phyloP scores from a whole-genome alignment of 2,113 vertebrate genomes.

The Sander lucioperca region DNA sequence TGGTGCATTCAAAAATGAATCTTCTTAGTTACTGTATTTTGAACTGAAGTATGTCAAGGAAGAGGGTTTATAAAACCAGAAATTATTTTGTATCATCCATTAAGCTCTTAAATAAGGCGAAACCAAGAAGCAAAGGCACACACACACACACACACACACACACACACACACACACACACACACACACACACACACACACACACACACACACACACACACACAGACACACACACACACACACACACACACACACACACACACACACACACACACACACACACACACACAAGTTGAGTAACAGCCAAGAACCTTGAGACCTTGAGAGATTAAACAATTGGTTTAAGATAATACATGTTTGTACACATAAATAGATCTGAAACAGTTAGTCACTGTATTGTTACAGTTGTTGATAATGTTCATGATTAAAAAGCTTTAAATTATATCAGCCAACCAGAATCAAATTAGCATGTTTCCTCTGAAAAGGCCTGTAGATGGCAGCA shows the following conservation, averaged over 20 bases:
- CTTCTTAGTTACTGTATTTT: not conserved
- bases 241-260: no score
- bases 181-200: no score
- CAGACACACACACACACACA: no score
- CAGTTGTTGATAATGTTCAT: not conserved
- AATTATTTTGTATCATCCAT: not conserved
- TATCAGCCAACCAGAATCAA: not conserved
- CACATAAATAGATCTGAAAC: not conserved
- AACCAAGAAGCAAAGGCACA: not conserved
- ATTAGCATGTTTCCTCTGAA: not conserved
- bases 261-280: no score
- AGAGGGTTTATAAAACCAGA: not conserved
- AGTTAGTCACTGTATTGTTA: not conserved
- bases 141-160: no score
- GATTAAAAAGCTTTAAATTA: slow-evolving; percentile 2
- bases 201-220: no score
- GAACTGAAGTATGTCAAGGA: not conserved
- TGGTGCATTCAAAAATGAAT: not conserved
- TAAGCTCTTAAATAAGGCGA: not conserved
- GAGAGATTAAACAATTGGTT: not conserved
- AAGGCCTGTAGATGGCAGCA: slow-evolving; percentile 64
- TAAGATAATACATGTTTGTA: not conserved
- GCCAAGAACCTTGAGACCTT: not conserved
- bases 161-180: no score
- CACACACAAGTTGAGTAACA: not conserved